Conservation (phyloP, 1,140 invertebrate genomes). For the Bombyx mandarina region DNA sequence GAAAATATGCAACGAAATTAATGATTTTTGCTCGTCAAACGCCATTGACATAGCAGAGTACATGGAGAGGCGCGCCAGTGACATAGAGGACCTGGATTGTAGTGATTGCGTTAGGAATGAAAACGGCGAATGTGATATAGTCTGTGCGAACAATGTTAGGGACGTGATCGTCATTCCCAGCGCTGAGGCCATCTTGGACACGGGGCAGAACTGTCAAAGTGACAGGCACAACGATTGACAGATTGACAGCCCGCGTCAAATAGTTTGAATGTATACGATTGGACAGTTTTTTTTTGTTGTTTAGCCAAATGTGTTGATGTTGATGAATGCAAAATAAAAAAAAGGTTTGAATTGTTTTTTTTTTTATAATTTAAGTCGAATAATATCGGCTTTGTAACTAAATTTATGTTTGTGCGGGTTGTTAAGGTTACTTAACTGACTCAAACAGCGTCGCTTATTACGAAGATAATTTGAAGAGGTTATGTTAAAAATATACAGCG, state of each 20-base stretch:
- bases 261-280: neutral
- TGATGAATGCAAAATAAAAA: no score
- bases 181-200: slow-evolving; percentile 61
- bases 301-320: neutral
- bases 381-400: no score
- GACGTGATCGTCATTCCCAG: slow-evolving; percentile 67
- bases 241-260: no score
- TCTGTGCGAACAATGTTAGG: slow-evolving; percentile 40
- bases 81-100: slow-evolving; percentile 21
- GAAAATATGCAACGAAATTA: slow-evolving; percentile 50
- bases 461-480: no score
- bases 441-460: no score
- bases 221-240: neutral
- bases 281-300: neutral
- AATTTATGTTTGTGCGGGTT: no score
- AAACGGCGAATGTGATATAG: slow-evolving; percentile 28
- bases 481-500: no score
- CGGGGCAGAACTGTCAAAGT: slow-evolving; percentile 18
- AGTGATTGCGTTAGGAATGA: slow-evolving; percentile 27
- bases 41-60: slow-evolving; percentile 48
- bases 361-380: no score
- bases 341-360: no score
- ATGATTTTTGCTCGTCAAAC: slow-evolving; percentile 33
- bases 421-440: no score
- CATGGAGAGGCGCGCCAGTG: slow-evolving; percentile 31